Conservation (phyloP, 2,797 vertebrate genomes). For the Muraenolepis orangiensis region DNA sequence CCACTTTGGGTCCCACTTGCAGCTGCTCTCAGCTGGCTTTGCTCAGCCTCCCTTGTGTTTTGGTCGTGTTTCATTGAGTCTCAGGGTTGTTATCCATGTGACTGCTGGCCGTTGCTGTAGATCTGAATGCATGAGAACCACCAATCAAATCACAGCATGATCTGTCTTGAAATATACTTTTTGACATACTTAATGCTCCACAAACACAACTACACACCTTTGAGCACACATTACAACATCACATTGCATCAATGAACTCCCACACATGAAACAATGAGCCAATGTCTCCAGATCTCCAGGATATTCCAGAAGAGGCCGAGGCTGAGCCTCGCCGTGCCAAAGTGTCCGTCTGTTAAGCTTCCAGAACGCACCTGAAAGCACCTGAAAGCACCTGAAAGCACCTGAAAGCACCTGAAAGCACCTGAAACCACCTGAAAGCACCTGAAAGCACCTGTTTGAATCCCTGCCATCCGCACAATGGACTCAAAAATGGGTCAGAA, state of each 20-base stretch:
- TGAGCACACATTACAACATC: background rate
- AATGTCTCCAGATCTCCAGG: slow-evolving; percentile 78
- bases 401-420: background rate
- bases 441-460: background rate
- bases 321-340: slow-evolving; percentile 63
- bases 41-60: background rate
- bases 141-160: background rate
- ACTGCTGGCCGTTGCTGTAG: background rate
- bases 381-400: background rate
- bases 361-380: background rate
- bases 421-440: background rate
- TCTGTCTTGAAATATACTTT: background rate
- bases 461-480: background rate
- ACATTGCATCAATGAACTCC: background rate
- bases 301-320: slow-evolving; percentile 91
- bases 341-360: slow-evolving; percentile 27
- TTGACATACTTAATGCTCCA: background rate
- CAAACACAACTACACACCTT: background rate
- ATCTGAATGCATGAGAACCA: background rate
- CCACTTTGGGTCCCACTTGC: too few relatives aligned
- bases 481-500: background rate
- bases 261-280: background rate
- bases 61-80: background rate
- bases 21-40: background rate
- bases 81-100: background rate